A percentile compares a stretch with the other conserved stretches of the same genome.
These are phyloP conservation scores for Choloepus hoffmanni DNA, from an alignment of 2,113 vertebrate genomes.

Conservation along the genomic window DNA sequence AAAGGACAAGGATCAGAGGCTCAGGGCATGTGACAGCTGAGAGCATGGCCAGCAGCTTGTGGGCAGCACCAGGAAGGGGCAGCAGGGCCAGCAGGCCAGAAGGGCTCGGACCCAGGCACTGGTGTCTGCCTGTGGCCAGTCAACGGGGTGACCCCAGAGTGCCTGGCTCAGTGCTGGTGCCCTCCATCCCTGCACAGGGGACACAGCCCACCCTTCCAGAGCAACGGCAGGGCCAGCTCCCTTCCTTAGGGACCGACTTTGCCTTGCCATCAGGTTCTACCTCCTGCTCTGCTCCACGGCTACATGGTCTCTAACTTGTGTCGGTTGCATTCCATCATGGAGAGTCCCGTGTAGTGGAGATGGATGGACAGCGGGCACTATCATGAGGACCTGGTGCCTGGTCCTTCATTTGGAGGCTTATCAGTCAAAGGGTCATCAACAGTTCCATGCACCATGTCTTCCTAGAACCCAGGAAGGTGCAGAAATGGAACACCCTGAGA, in stretches of 20 bases:
- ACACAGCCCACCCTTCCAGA: neutral
- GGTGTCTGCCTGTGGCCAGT: too few relatives aligned
- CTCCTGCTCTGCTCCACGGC: neutral
- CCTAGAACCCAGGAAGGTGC: neutral
- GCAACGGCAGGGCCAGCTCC: neutral
- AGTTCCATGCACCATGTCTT: neutral
- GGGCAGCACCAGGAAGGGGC: too few relatives aligned
- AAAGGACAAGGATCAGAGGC: too few relatives aligned
- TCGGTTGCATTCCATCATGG: neutral
- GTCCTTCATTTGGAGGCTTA: neutral
- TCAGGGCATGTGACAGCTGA: too few relatives aligned
- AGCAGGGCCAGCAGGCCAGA: too few relatives aligned
- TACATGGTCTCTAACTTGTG: neutral
- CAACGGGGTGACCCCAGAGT: neutral
- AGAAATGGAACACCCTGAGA: neutral
- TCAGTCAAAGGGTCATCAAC: neutral
- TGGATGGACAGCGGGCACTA: neutral
- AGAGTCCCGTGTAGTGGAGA: neutral
- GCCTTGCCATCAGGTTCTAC: neutral
- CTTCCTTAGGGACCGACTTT: neutral
- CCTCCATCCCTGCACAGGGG: neutral
- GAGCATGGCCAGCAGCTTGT: too few relatives aligned
- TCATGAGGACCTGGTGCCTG: neutral
- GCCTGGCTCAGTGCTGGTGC: neutral
- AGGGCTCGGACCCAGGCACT: too few relatives aligned